Evolutionary conservation across 2,113 vertebrate genomes (phyloP).

Genomic region (Cynoglossus semilaevis): DNA sequence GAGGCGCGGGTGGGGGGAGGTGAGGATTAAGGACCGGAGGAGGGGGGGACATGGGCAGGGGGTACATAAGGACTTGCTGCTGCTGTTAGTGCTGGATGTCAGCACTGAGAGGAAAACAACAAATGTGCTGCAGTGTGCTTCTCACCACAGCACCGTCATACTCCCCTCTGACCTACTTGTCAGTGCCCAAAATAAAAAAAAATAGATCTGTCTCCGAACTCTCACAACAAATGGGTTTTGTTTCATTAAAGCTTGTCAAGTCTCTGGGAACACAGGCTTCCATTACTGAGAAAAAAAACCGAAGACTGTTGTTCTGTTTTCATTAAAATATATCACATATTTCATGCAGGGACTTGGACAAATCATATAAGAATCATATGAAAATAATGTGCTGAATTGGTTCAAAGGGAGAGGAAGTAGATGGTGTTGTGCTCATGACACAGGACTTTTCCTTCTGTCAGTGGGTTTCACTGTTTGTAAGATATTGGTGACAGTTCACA

Average conservation of each 20-base stretch:
- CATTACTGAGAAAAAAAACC: too few species aligned
- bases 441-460: too few species aligned
- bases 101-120: slow-evolving; percentile 77
- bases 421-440: too few species aligned
- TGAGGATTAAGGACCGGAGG: slow-evolving; percentile 32
- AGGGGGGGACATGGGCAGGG: slow-evolving; percentile 31
- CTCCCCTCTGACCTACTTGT: slow-evolving; percentile 80
- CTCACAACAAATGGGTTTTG: slow-evolving; percentile 69
- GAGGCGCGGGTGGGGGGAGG: slow-evolving; percentile 1
- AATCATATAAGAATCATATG: too few species aligned
- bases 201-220: slow-evolving; percentile 75
- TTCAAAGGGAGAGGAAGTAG: too few species aligned
- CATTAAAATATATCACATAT: too few species aligned
- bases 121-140: slow-evolving; percentile 82
- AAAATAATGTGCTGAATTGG: too few species aligned
- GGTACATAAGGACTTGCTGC: slow-evolving; percentile 52
- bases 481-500: too few species aligned
- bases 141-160: slow-evolving; percentile 75
- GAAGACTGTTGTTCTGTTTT: too few species aligned
- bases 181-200: slow-evolving; percentile 73
- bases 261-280: slow-evolving; percentile 20
- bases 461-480: too few species aligned
- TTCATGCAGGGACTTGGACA: too few species aligned
- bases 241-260: slow-evolving; percentile 51
- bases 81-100: slow-evolving; percentile 73